Conservation (phyloP, 92 coral and sea anemone genomes). For the Epizoanthus ramosus region DNA sequence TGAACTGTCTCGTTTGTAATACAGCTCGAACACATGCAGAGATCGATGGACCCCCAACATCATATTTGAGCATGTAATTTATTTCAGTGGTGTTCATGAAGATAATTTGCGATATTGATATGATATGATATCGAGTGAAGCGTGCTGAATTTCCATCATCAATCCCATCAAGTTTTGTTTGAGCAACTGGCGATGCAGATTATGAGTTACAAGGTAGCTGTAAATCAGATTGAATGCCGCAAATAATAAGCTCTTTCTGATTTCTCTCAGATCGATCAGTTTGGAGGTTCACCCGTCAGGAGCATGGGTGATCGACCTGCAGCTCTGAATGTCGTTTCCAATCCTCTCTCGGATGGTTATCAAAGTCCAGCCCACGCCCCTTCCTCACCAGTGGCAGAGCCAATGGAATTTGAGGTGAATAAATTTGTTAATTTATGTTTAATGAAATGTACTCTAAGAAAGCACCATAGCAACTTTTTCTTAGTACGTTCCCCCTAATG, state of each 20-base stretch:
- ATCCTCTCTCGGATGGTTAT: constrained; percentile 80
- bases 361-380: constrained; percentile 61
- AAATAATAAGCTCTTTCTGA: neutral
- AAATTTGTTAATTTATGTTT: too few relatives aligned
- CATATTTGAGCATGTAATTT: too few relatives aligned
- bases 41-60: too few relatives aligned
- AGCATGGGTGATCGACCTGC: constrained; percentile 79
- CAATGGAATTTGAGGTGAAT: constrained; percentile 90
- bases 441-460: too few relatives aligned
- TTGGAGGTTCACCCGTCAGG: constrained; percentile 79
- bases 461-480: too few relatives aligned
- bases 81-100: too few relatives aligned
- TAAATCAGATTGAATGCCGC: neutral
- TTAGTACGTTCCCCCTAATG: too few relatives aligned
- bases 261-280: constrained; percentile 60
- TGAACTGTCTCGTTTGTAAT: too few relatives aligned
- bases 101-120: too few relatives aligned
- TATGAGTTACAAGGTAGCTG: neutral
- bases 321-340: constrained; percentile 81
- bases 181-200: constrained; percentile 21
- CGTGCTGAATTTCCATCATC: too few relatives aligned
- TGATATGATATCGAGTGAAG: too few relatives aligned
- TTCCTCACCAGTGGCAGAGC: constrained; percentile 84
- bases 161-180: neutral
- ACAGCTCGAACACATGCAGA: too few relatives aligned